These are phyloP conservation scores for Chelonus formosanus DNA, from an alignment of 2,888 invertebrate species.

Conservation along the genomic window DNA sequence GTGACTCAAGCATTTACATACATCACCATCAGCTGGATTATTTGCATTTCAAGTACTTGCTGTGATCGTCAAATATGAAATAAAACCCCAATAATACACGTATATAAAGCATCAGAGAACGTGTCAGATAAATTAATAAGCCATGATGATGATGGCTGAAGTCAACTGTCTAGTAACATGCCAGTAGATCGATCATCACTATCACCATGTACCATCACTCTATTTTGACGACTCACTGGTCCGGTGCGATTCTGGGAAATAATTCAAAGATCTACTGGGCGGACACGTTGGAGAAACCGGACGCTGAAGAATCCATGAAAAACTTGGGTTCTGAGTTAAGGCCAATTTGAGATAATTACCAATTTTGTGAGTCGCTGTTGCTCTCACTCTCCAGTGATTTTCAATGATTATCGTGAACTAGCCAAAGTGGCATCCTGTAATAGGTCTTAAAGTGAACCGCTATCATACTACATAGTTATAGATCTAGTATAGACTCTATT, in stretches of 20 bases:
- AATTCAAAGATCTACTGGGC: constrained; percentile 27
- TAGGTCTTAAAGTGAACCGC: constrained; percentile 30
- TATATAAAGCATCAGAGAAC: no score
- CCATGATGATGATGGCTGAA: no score
- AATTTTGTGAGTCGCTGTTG: constrained; percentile 38
- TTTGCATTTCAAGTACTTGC: constrained; percentile 28
- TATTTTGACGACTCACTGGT: constrained; percentile 21
- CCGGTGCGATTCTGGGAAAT: constrained; percentile 40
- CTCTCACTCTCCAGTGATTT: constrained; percentile 29
- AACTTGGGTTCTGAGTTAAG: constrained; percentile 37
- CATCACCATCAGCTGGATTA: constrained; percentile 28
- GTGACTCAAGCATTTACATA: constrained; percentile 33
- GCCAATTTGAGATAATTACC: constrained; percentile 48
- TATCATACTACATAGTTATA: no score
- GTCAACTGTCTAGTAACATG: no score
- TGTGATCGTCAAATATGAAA: no score
- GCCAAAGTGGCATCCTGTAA: constrained; percentile 43
- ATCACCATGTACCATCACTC: neutral
- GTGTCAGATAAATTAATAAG: no score
- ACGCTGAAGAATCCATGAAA: constrained; percentile 36
- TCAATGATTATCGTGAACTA: constrained; percentile 45
- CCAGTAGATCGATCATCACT: constrained; percentile 7
- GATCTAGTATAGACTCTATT: no score
- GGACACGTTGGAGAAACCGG: constrained; percentile 30
- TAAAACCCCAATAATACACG: no score